A percentile compares a stretch with the other conserved stretches of the same genome.
These are phyloP conservation scores for Carlito syrichta DNA, from an alignment of 2,113 vertebrate species.

Conservation along the genomic window DNA sequence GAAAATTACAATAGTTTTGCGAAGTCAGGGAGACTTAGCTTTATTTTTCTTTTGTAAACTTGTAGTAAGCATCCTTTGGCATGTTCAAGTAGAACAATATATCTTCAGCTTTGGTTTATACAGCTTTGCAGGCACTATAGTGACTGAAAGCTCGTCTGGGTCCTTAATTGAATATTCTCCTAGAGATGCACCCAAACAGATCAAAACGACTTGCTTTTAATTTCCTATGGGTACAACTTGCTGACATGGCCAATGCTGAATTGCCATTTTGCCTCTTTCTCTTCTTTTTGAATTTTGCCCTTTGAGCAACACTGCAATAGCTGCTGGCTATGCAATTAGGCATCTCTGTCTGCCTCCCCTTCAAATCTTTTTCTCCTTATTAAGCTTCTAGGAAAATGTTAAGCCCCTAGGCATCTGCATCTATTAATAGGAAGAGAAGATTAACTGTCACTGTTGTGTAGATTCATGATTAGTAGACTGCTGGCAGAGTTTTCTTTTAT, in stretches of 20 bases:
- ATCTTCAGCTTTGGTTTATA: background rate
- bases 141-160: slow-evolving; percentile 15
- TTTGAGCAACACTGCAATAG: slow-evolving; percentile 44
- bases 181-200: slow-evolving; percentile 44
- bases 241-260: slow-evolving; percentile 18
- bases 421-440: slow-evolving; percentile 73
- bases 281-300: slow-evolving; percentile 25
- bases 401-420: slow-evolving; percentile 70
- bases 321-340: slow-evolving; percentile 62
- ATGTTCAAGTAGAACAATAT: background rate
- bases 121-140: background rate
- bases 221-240: slow-evolving; percentile 50
- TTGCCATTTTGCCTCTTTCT: slow-evolving; percentile 22
- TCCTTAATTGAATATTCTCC: slow-evolving; percentile 51
- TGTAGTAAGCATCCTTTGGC: background rate
- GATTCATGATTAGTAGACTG: slow-evolving; percentile 60
- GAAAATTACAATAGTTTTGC: background rate
- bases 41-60: background rate
- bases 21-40: background rate
- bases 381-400: slow-evolving; percentile 69
- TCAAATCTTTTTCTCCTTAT: slow-evolving; percentile 64
- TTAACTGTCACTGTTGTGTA: slow-evolving; percentile 65
- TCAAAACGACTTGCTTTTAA: slow-evolving; percentile 52
- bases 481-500: slow-evolving; percentile 41
- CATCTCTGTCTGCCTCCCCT: slow-evolving; percentile 35